These are phyloP conservation scores for Amyelois transitella DNA, from an alignment of 1,140 invertebrate species.

Conservation along the genomic window DNA sequence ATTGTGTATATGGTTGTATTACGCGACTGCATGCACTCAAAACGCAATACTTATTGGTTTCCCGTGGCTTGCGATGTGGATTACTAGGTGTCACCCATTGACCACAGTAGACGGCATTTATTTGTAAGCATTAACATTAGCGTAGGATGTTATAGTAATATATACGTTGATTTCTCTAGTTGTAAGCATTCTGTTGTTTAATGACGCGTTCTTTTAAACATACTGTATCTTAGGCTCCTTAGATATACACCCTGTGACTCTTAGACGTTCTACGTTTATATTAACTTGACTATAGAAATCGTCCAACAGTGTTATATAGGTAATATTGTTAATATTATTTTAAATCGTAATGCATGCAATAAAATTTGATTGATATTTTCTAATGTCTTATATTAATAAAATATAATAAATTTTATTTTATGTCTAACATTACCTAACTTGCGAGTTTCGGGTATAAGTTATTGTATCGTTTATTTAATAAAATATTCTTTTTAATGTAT, in stretches of 20 bases:
- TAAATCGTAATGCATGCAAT: conserved; percentile 62
- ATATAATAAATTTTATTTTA: conserved; percentile 47
- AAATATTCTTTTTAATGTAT: conserved; percentile 15
- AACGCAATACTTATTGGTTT: background rate
- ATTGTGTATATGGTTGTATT: too few relatives aligned
- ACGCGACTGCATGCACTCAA: too few relatives aligned
- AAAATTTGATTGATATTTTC: conserved; percentile 66
- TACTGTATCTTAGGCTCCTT: conserved; percentile 24
- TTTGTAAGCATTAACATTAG: conserved; percentile 63
- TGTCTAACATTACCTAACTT: conserved; percentile 40
- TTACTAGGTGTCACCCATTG: conserved; percentile 13
- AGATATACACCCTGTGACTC: conserved; percentile 42
- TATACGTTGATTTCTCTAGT: conserved; percentile 71
- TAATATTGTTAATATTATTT: conserved; percentile 56
- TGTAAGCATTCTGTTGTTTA: conserved; percentile 58
- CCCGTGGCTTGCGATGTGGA: background rate
- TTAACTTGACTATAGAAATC: conserved; percentile 36
- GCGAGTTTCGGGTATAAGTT: conserved; percentile 39
- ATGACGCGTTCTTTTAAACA: conserved; percentile 39
- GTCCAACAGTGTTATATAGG: conserved; percentile 56
- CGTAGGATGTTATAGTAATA: conserved; percentile 70
- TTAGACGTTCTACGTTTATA: conserved; percentile 26
- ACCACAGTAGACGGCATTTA: conserved; percentile 62
- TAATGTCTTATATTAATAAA: conserved; percentile 37
- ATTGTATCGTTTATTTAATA: conserved; percentile 53